A percentile compares a stretch with the other conserved stretches of the same genome.
Conservation (phyloP, 2,888 invertebrate species). For the Ephialtes manifestator region DNA sequence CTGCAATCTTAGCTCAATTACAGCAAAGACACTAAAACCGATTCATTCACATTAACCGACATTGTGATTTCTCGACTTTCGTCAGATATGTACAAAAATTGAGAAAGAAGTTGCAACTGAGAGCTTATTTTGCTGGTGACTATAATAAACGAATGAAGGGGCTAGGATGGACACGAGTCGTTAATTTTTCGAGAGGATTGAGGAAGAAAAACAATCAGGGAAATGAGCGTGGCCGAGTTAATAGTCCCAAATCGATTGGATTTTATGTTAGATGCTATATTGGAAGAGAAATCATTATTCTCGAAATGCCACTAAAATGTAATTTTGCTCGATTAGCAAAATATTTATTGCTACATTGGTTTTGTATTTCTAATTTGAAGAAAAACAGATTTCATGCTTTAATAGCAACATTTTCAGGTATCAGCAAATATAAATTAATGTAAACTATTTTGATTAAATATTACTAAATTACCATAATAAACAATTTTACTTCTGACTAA, state of each 20-base stretch:
- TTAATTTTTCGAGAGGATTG: conserved; percentile 38
- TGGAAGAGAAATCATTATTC: conserved; percentile 49
- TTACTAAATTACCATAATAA: too few species aligned
- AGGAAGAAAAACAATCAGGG: conserved; percentile 40
- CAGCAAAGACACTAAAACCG: neutral
- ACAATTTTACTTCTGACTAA: neutral
- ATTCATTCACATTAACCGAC: neutral
- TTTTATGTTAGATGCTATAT: neutral
- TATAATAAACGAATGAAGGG: conserved; percentile 22
- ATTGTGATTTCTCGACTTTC: neutral
- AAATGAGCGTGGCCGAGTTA: conserved; percentile 43
- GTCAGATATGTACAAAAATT: neutral
- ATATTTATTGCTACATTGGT: neutral
- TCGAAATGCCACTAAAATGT: neutral
- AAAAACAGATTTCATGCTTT: conserved; percentile 45
- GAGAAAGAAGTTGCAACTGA: neutral
- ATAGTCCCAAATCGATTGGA: conserved; percentile 39
- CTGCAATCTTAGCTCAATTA: neutral
- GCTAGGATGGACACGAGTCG: conserved; percentile 46
- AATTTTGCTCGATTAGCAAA: neutral
- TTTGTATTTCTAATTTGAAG: conserved; percentile 4
- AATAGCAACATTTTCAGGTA: neutral
- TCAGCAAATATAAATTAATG: neutral
- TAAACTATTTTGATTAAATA: neutral
- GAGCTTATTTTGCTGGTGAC: conserved; percentile 1